Evolutionary conservation across 2,888 invertebrate species (phyloP), one percentile per base, ranked within the genome.

Genomic region (Sphaeridia pumilis): DNA sequence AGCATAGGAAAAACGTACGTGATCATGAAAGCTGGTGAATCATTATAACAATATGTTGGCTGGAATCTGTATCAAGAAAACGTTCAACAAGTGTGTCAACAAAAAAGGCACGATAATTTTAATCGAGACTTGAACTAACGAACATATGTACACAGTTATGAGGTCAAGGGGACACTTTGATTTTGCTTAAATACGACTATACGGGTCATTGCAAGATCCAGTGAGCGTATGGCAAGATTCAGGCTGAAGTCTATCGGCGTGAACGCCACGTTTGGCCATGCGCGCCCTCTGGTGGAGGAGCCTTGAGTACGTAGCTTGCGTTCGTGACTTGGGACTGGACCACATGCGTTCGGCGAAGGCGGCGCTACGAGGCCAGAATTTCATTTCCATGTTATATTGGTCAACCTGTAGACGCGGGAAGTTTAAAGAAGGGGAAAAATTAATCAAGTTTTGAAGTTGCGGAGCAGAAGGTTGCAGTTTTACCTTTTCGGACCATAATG

Each of bases 401-500:
- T 65, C 65, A 47, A 64, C 62, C 64, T 64, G 42, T 22, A 41
- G 24, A 43, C 52, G 49, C n/a, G n/a, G n/a, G n/a, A n/a, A n/a
- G n/a, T n/a, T n/a, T n/a, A n/a, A n/a, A n/a, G n/a, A n/a, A n/a
- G n/a, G n/a, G n/a, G n/a, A n/a, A n/a, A n/a, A n/a, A n/a, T n/a
- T n/a, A n/a, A n/a, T n/a, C n/a, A n/a, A n/a, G 27, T 21, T 25
- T 24, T 24, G 24, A n/a, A n/a, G n/a, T n/a, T n/a, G n/a, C n/a
- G n/a, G n/a, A n/a, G n/a, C n/a, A n/a, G n/a, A n/a, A n/a, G n/a
- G n/a, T n/a, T n/a, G n/a, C n/a, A n/a, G n/a, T n/a, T 83, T 82
- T 0, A 84, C 81, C 66, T 79, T 82, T 70, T 90, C 89, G 41
- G 80, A 80, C 89, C 89, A 90, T 80, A 88, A 83, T 58, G 87